Base-by-base conservation (phyloP, 2,797 vertebrate species). In the Hypotaenidia okinawae region DNA sequence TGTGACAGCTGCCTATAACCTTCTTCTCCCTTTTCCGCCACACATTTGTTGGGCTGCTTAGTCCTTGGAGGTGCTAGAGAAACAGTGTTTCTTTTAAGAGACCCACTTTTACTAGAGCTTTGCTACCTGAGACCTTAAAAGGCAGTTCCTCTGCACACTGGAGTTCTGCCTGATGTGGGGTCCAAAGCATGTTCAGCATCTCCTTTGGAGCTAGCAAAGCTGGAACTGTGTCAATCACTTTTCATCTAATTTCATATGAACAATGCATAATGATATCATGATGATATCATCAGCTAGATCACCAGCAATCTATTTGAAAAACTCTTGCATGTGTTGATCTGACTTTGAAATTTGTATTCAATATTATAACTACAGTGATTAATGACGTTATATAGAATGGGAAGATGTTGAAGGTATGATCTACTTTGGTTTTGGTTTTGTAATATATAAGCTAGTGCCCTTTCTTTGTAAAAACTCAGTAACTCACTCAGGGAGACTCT, bases 321-420 rank as follows among this genome's bases (percentile, higher is more conserved):
- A 28, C 16, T 33, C 43, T 75, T 39, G 7, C 14, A 27, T 57
- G 5, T 61, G 45, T 80, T 80, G 25, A 62, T 55, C 52, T 41
- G 33, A 45, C 22, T 78, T 77, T 84, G 64, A 88, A 84, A 83
- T 88, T 30, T 84, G 13, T 15, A 22, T 89, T 85, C 87, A 47
- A 41, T 64, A 25, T 17, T 52, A 28, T 21, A 80, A 22, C 37
- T 68, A 9, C 30, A 27, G 41, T 58, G 16, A 19, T 28, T 80
- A 0, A 0, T 49, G 13, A 2, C 67, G 8, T 32, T 61, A 24
- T 21, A 11, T 66, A 62, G n/a, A 89, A 77, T 13, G 15, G n/a
- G n/a, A 8, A 35, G 12, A 14, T 75, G 79, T 64, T 68, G 55
- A 80, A 55, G 33, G 27, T 17, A 32, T 5, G 7, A 30, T 59